These are phyloP conservation scores for Rutilus rutilus DNA, from an alignment of 2,113 vertebrate genomes.

Conservation along the genomic window DNA sequence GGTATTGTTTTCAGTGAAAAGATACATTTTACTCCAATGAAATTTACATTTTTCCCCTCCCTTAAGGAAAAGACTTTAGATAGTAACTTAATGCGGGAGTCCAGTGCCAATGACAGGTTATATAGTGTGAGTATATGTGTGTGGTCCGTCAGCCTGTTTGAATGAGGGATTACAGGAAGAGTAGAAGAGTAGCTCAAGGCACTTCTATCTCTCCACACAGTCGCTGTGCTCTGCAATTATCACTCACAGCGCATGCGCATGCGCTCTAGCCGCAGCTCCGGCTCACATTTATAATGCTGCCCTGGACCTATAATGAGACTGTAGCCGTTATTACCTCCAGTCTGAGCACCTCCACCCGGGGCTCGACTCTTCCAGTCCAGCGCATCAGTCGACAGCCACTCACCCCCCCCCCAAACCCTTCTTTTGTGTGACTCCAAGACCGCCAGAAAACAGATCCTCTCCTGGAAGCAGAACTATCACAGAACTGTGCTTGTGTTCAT, in stretches of 20 bases:
- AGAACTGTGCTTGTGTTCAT: constrained; percentile 23
- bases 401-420: constrained; percentile 20
- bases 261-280: not conserved
- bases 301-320: constrained; percentile 69
- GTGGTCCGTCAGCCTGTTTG: constrained; percentile 35
- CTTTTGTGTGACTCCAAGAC: constrained; percentile 59
- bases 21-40: not conserved
- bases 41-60: no score
- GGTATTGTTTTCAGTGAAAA: not conserved
- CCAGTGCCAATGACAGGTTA: not conserved
- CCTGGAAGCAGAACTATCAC: not conserved
- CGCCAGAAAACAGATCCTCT: constrained; percentile 18
- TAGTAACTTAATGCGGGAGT: not conserved
- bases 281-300: constrained; percentile 51
- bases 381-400: constrained; percentile 63
- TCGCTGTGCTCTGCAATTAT: constrained; percentile 48
- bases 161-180: constrained; percentile 37
- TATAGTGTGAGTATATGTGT: not conserved
- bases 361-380: constrained; percentile 72
- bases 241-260: constrained; percentile 26
- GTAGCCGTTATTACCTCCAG: constrained; percentile 65
- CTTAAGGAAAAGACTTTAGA: not conserved
- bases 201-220: constrained; percentile 46
- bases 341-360: constrained; percentile 56
- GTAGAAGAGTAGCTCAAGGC: constrained; percentile 54